These are phyloP conservation scores for Xiphophorus birchmanni DNA, from an alignment of 2,797 vertebrate genomes.

Conservation along the genomic window DNA sequence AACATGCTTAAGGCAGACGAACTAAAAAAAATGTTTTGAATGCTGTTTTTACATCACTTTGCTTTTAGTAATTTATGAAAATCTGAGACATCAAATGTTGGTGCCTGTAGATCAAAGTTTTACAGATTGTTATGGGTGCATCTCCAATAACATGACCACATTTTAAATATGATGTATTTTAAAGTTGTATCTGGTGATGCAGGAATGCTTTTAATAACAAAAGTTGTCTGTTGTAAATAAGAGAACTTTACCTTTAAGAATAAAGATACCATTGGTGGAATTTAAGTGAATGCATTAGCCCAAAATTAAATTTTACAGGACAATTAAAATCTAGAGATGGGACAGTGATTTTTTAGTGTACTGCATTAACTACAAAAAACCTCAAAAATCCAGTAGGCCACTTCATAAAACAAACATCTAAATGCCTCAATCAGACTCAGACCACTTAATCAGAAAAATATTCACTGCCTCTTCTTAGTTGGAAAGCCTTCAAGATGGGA, in stretches of 20 bases:
- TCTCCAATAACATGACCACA: background rate
- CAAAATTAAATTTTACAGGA: background rate
- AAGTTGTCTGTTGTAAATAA: slow-evolving; percentile 3
- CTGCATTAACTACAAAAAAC: background rate
- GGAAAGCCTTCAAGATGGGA: slow-evolving; percentile 36
- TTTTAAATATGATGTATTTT: slow-evolving; percentile 2
- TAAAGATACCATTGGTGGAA: background rate
- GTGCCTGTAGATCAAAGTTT: background rate
- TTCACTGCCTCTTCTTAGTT: slow-evolving; percentile 36
- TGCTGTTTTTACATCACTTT: background rate
- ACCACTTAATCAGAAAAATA: slow-evolving; percentile 14
- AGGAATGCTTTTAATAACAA: background rate
- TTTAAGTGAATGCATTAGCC: background rate
- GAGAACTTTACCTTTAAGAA: background rate
- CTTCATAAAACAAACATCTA: slow-evolving; percentile 14
- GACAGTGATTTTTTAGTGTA: background rate
- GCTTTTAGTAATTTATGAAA: background rate
- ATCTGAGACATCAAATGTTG: background rate
- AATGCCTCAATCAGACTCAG: slow-evolving; percentile 1
- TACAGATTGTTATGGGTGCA: background rate
- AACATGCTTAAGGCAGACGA: background rate
- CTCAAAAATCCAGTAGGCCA: background rate
- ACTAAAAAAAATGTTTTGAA: background rate
- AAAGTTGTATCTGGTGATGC: slow-evolving; percentile 11
- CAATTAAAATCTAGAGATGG: background rate